Evolutionary conservation across 2,113 vertebrate genomes (phyloP).

Genomic region (Halichoeres trimaculatus): DNA sequence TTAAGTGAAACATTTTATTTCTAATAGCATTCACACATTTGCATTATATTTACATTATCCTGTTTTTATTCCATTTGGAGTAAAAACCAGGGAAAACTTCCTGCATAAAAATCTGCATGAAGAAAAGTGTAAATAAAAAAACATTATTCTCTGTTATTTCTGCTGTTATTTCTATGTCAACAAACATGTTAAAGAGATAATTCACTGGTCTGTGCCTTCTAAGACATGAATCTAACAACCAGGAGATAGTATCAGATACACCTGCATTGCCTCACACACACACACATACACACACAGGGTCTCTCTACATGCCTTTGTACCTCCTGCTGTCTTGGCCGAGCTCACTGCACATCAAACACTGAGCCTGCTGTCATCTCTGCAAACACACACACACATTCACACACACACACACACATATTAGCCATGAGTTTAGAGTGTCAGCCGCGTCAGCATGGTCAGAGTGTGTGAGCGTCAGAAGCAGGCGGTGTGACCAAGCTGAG

Average conservation of each 20-base stretch:
- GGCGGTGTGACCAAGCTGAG: conserved; percentile 23
- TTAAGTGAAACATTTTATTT: too few species aligned
- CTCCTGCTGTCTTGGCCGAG: conserved; percentile 29
- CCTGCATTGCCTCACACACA: neutral
- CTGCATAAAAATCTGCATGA: too few species aligned
- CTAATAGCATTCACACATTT: too few species aligned
- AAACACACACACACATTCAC: neutral
- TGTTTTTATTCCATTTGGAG: too few species aligned
- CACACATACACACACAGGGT: neutral
- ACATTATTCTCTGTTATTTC: too few species aligned
- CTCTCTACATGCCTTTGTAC: neutral
- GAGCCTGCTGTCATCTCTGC: conserved; percentile 4
- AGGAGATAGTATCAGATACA: neutral
- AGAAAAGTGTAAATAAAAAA: too few species aligned
- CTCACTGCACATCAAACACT: conserved; percentile 38
- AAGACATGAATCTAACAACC: neutral
- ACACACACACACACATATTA: neutral
- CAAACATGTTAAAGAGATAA: too few species aligned
- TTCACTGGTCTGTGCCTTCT: too few species aligned
- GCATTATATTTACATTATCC: too few species aligned
- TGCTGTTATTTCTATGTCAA: too few species aligned
- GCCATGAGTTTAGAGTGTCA: neutral
- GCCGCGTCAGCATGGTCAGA: conserved; percentile 2
- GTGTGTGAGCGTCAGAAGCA: neutral
- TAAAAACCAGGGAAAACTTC: too few species aligned